Base-by-base conservation (phyloP, 2,113 vertebrate species). In the Edolisoma coerulescens region DNA sequence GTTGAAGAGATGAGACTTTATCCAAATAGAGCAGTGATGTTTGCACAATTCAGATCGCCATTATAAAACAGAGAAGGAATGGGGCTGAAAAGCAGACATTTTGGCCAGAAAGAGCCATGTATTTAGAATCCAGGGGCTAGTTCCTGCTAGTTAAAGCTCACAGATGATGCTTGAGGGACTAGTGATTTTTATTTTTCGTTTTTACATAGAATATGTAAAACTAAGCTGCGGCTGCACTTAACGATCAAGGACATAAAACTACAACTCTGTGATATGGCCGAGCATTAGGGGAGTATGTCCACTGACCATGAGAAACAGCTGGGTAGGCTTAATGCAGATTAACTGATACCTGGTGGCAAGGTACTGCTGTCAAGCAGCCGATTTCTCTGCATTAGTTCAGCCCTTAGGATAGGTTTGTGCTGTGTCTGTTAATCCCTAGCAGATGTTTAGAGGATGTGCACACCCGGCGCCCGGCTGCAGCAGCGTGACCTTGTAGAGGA, bases 281-380 rank as follows among this genome's bases (percentile, higher is more conserved):
- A 27, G 60, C 33, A 5, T 69, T 90, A 85, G 42, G 76, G 73
- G 44, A 75, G 41, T 33, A 10, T 30, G 32, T 67, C 49, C 76
- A 57, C 47, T 87, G 90, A 82, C 90, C 88, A 84, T 1, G 0
- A 60, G 88, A 82, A 93, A n/a, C 71, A 93, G 80, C 60, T 84
- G 88, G 83, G 33, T 11, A 77, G 87, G 84, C 84, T 95, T 93
- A 93, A 57, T 84, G 76, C 80, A 92, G 68, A 75, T 92, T 84
- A 90, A 56, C 68, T 64, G 56, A 64, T 93, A 94, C 69, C 59
- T 92, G 73, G 77, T 87, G 70, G 74, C 80, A 69, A 56, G 64
- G 53, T 60, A 30, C 44, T 75, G 90, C 73, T 92, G 86, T 78
- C 0, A 3, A 84, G 78, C 80, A 75, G 33, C 52, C 13, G 2